phyloP scores from a whole-genome alignment of 2,888 invertebrate species.

The Athalia circularis region DNA sequence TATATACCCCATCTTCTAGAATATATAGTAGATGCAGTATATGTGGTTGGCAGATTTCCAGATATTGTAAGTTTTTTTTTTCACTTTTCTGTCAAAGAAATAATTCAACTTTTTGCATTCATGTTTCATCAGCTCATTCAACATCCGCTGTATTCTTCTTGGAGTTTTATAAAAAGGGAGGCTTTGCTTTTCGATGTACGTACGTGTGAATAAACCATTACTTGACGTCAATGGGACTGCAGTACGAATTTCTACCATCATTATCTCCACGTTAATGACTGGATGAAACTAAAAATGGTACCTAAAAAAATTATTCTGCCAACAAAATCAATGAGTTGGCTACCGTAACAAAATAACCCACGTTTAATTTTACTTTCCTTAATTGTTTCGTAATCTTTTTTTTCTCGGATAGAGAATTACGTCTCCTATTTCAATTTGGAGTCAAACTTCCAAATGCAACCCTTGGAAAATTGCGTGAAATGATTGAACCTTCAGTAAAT shows the following conservation, averaged over 20 bases:
- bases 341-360: background rate
- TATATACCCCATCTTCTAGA: background rate
- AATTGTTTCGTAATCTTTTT: too few species aligned
- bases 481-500: background rate
- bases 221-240: background rate
- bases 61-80: background rate
- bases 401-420: constrained; percentile 6
- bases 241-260: background rate
- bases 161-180: background rate
- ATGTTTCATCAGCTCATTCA: constrained; percentile 31
- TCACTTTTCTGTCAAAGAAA: background rate
- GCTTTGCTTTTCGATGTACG: background rate
- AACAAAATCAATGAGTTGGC: constrained; percentile 17
- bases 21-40: too few species aligned
- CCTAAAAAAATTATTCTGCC: background rate
- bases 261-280: background rate
- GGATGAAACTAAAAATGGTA: background rate
- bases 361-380: background rate
- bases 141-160: background rate
- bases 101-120: constrained; percentile 2
- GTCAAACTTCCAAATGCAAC: constrained; percentile 1
- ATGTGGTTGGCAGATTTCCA: background rate
- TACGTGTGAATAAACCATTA: constrained; percentile 7
- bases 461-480: background rate
- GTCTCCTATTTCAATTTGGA: background rate